These are phyloP conservation scores for Nemoura dubitans DNA, from an alignment of 2,888 invertebrate genomes.

Conservation along the genomic window DNA sequence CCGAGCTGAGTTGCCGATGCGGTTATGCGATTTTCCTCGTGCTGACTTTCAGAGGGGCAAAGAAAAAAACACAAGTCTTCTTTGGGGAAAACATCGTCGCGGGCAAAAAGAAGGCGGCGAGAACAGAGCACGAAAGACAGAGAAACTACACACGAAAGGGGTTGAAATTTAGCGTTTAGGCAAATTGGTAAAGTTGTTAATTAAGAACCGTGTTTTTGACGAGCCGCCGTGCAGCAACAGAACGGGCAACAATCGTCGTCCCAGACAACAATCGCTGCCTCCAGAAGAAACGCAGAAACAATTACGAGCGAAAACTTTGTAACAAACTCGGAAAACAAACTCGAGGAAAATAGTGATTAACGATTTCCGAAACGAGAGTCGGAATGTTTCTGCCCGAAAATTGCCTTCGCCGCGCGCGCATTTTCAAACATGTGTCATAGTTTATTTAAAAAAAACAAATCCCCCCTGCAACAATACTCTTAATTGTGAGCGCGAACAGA, in stretches of 20 bases:
- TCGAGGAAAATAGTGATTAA: background rate
- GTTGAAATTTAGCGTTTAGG: constrained; percentile 35
- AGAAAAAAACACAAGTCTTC: background rate
- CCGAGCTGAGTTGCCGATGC: background rate
- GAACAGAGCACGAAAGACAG: background rate
- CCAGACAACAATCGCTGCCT: background rate
- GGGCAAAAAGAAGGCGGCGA: background rate
- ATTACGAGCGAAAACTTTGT: background rate
- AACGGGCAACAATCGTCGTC: constrained; percentile 36
- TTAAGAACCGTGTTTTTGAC: constrained; percentile 47
- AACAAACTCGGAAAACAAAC: background rate
- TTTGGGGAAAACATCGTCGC: background rate
- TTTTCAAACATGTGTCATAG: background rate
- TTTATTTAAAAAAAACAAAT: background rate
- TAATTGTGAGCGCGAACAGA: background rate
- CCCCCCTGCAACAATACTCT: background rate
- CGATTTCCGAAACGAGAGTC: background rate
- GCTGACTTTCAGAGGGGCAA: background rate
- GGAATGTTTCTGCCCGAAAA: background rate
- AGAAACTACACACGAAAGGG: constrained; percentile 35
- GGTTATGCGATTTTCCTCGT: constrained; percentile 13
- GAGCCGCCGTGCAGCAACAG: background rate
- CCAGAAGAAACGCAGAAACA: background rate
- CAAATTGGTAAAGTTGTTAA: constrained; percentile 51
- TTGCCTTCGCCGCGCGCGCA: background rate